Percentiles rank a stretch among this genome's conserved stretches.
These are phyloP conservation scores for Euphysa ruthae DNA, from an alignment of 30 jellyfish, hydroid and myxozoan genomes.

Conservation along the genomic window DNA sequence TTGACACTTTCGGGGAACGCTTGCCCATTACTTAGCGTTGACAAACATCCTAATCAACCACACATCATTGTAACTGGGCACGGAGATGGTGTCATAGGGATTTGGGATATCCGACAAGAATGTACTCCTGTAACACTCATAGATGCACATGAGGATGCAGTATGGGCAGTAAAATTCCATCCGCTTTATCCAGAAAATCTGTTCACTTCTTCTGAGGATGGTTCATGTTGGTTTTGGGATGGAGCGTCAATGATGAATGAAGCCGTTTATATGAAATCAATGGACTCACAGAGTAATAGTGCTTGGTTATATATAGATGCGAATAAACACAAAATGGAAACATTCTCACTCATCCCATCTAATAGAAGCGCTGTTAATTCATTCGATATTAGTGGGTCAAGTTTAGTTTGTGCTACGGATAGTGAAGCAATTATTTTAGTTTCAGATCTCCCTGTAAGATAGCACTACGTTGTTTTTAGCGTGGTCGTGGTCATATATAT, in stretches of 20 bases:
- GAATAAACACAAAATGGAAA: slow-evolving; percentile 75
- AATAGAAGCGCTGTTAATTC: slow-evolving; percentile 63
- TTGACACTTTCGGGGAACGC: slow-evolving; percentile 67
- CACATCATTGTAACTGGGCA: slow-evolving; percentile 77
- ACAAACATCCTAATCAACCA: slow-evolving; percentile 85
- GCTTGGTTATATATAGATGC: slow-evolving; percentile 77
- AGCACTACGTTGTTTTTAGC: too few relatives aligned
- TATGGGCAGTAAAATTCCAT: slow-evolving; percentile 87
- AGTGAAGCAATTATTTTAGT: slow-evolving; percentile 75
- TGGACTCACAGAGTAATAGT: slow-evolving; percentile 15
- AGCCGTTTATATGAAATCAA: neutral
- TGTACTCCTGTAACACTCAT: slow-evolving; percentile 59
- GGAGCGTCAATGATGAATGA: slow-evolving; percentile 64
- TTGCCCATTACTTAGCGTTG: slow-evolving; percentile 62
- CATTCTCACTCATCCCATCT: slow-evolving; percentile 74
- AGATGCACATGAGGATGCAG: slow-evolving; percentile 75
- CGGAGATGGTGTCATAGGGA: slow-evolving; percentile 81
- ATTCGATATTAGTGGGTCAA: slow-evolving; percentile 43
- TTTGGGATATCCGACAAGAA: slow-evolving; percentile 87
- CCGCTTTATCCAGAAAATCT: slow-evolving; percentile 73
- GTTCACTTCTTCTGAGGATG: slow-evolving; percentile 94
- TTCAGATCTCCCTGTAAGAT: slow-evolving; percentile 57
- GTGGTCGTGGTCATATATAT: too few relatives aligned
- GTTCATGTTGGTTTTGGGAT: slow-evolving; percentile 96
- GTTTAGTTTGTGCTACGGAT: slow-evolving; percentile 80